Evolutionary conservation across 2,113 vertebrate species (phyloP), one percentile per base, ranked within the genome.

Genomic region (Limanda limanda): DNA sequence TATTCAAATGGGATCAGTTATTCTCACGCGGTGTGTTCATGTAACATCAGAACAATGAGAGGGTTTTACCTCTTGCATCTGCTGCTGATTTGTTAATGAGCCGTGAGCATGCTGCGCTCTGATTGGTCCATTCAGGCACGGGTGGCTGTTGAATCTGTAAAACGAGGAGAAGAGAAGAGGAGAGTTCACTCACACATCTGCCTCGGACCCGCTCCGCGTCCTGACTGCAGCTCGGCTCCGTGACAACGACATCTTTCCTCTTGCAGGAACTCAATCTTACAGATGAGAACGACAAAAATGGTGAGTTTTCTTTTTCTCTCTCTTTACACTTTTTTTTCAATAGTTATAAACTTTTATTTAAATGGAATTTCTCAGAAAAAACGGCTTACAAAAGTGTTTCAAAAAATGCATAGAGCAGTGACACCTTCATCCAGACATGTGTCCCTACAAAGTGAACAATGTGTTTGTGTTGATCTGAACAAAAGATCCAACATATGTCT

Each of bases 41-140:
- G 14, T 48, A 48, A 48, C 45, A 4, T 6, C 4, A 48, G 45
- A 4, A 5, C 45, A 47, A 47, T 47, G 4, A 47, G 45, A 18
- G 45, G 13, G 45, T 6, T 48, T 31, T 17, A 2, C 45, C 45
- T 17, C 17, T 48, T 48, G 15, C 45, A 17, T 42, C 40, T 13
- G 40, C 40, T 13, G 40, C 40, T 42, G 40, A 42, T 42, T 42
- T 13, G 40, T 42, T 42, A 13, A 55, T 11, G 47, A 54, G 58
- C 54, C 24, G 77, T 1, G 66, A 48, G 20, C 42, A 40, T 84
- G 66, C 89, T 78, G 72, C 70, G 48, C 76, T 69, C 71, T 84
- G 87, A 93, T 95, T 94, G 93, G 94, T 60, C 76, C 21, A 1
- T 84, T 75, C 73, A 25, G 71, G 54, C 63, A 5, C 63, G 0